phyloP scores from a whole-genome alignment of 2,113 vertebrate genomes.

The Poecilia latipinna region DNA sequence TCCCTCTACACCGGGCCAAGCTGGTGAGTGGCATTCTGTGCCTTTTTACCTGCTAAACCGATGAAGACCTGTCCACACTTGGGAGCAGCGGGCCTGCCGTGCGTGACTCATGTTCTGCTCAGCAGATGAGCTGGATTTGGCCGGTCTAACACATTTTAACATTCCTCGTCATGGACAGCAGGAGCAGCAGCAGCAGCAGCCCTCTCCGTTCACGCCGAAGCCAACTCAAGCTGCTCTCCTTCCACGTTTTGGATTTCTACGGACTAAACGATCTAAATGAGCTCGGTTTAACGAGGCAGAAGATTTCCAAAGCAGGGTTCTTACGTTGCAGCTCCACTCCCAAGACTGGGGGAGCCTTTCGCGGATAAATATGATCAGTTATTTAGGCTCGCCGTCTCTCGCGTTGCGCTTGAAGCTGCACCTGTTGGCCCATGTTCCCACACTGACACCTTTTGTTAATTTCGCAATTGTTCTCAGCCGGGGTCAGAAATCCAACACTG shows the following conservation, averaged over 20 bases:
- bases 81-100: conserved; percentile 29
- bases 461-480: conserved; percentile 72
- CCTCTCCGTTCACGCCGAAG: conserved; percentile 12
- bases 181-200: conserved; percentile 54
- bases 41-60: conserved; percentile 68
- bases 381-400: conserved; percentile 39
- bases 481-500: conserved; percentile 66
- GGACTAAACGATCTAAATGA: conserved; percentile 6
- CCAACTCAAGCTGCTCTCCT: conserved; percentile 20
- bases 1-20: background rate
- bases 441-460: conserved; percentile 75
- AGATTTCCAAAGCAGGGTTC: conserved; percentile 27
- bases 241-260: conserved; percentile 1
- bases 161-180: conserved; percentile 79
- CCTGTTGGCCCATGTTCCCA: conserved; percentile 69
- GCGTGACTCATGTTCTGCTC: conserved; percentile 42
- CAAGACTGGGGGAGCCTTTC: conserved; percentile 36
- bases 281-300: conserved; percentile 22
- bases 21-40: background rate
- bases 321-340: conserved; percentile 11
- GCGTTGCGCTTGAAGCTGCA: conserved; percentile 57
- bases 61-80: conserved; percentile 27
- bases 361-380: conserved; percentile 67
- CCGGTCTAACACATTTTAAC: conserved; percentile 76
- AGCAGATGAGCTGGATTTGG: conserved; percentile 80